A percentile compares a stretch with the other conserved stretches of the same genome.
These are phyloP conservation scores for Lathamus discolor DNA, from an alignment of 2,113 vertebrate genomes.

Conservation along the genomic window DNA sequence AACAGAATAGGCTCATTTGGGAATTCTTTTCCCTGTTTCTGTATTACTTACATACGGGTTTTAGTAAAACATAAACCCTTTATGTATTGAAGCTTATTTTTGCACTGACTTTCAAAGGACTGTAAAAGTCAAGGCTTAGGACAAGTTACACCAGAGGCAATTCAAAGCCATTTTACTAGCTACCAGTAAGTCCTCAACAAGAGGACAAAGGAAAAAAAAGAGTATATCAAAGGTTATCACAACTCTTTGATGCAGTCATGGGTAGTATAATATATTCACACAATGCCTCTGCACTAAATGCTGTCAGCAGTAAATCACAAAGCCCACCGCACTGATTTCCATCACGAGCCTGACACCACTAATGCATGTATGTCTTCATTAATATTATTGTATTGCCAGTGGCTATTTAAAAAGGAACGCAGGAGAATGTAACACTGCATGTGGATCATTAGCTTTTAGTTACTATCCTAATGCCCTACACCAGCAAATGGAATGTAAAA, in stretches of 20 bases:
- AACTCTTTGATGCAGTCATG: slow-evolving; percentile 1
- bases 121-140: slow-evolving; percentile 59
- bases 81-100: slow-evolving; percentile 41
- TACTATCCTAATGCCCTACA: slow-evolving; percentile 63
- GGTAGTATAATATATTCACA: neutral
- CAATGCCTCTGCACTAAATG: neutral
- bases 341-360: slow-evolving; percentile 42
- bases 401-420: slow-evolving; percentile 68
- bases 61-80: slow-evolving; percentile 20
- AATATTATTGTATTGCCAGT: slow-evolving; percentile 69
- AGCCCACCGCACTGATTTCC: neutral
- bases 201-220: neutral
- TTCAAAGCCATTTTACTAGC: slow-evolving; percentile 5
- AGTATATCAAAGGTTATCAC: slow-evolving; percentile 6
- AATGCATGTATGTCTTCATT: slow-evolving; percentile 68
- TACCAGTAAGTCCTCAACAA: neutral
- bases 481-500: slow-evolving; percentile 77
- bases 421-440: slow-evolving; percentile 53
- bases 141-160: slow-evolving; percentile 35
- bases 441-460: slow-evolving; percentile 76
- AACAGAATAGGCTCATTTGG: neutral
- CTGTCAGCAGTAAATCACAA: slow-evolving; percentile 24
- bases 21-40: neutral
- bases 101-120: slow-evolving; percentile 44
- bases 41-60: neutral